These are phyloP conservation scores for Gisinianus flammeolus DNA, from an alignment of 2,888 invertebrate genomes.

Conservation along the genomic window DNA sequence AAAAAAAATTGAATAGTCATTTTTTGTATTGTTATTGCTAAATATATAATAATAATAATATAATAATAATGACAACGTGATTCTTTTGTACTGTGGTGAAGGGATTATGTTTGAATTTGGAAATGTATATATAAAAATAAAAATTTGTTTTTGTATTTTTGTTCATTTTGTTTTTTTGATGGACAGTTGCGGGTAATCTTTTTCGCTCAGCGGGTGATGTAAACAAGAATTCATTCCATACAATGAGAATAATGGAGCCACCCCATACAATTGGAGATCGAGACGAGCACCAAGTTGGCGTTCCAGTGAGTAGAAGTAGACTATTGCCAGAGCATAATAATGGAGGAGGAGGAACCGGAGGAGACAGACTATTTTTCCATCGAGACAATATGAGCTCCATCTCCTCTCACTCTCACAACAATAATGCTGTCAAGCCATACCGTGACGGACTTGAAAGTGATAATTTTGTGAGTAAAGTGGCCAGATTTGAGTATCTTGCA, in stretches of 20 bases:
- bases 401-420: neutral
- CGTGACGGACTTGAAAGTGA: conserved; percentile 63
- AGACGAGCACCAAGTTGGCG: conserved; percentile 13
- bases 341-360: conserved; percentile 8
- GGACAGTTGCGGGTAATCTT: conserved; percentile 57
- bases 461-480: conserved; percentile 75
- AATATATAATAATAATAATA: too few relatives aligned
- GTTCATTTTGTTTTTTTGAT: conserved; percentile 51
- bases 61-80: conserved; percentile 34
- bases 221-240: conserved; percentile 55
- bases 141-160: conserved; percentile 29
- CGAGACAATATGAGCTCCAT: conserved; percentile 22
- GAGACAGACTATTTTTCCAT: conserved; percentile 28
- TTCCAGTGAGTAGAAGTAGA: too few relatives aligned
- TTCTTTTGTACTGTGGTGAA: too few relatives aligned
- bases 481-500: conserved; percentile 79
- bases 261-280: conserved; percentile 37
- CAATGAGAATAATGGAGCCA: conserved; percentile 46
- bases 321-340: neutral
- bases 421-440: conserved; percentile 34
- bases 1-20: too few relatives aligned
- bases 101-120: conserved; percentile 41
- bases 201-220: conserved; percentile 55
- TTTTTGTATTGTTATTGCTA: too few relatives aligned
- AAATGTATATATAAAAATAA: neutral